Base-by-base conservation (phyloP, 2,113 vertebrate genomes). In the Hemiprocne comata region DNA sequence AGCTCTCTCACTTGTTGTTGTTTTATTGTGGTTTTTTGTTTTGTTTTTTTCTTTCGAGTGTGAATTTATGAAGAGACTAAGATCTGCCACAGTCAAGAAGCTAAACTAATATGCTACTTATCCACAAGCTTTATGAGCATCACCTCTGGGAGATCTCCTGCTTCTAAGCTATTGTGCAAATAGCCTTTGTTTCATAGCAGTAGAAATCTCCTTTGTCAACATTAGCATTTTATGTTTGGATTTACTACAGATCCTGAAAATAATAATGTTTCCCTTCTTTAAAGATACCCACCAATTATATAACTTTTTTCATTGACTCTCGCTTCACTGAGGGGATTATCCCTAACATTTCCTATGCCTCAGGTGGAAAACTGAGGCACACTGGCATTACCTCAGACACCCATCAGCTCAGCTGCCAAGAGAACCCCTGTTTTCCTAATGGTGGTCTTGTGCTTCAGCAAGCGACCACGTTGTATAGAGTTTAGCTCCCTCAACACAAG, bases 391-490 rank as follows among this genome's bases (percentile, higher is more conserved):
- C 13, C 65, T 42, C 10, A 34, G 53, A 5, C 51, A 48, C 34
- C 9, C 11, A 17, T 16, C 26, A 85, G 28, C 54, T 23, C 28
- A 34, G 23, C 3, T 24, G 44, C 3, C 1, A 69, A 57, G 1
- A 44, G 26, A 67, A 75, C 9, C 24, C 28, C 42, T n/a, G 0
- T 38, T 58, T 80, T 44, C 40, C 12, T 46, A 72, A n/a, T 23
- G 29, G 17, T 20, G 44, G 5, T 29, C 60, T 16, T 7, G 6
- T 26, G 31, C 13, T 36, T 51, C 87, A 74, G 21, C 44, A 34
- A 19, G 12, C 0, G 1, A 21, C 18, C 42, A 28, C 0, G 0
- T 2, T 38, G 17, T 33, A 10, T 6, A 0, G 0, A 42, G 46
- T 1, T 62, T 14, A 62, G 51, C 4, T 75, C 3, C 61, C 42